Conservation (phyloP, 2,888 invertebrate genomes). For the Ariolimax columbianus region DNA sequence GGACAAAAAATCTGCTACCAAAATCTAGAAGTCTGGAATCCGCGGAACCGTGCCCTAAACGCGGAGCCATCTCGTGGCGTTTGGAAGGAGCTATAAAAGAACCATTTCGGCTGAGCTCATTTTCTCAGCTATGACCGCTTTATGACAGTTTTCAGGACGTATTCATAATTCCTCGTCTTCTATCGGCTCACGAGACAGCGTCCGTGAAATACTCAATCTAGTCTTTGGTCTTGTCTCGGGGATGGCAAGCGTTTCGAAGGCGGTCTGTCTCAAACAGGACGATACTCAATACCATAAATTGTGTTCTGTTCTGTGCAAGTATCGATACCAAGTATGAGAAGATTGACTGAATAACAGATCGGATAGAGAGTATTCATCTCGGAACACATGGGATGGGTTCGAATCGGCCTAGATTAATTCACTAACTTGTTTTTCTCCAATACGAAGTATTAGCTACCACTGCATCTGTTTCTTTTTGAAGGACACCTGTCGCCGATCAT, state of each 20-base stretch:
- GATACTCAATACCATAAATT: not conserved
- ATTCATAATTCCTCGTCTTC: constrained; percentile 32
- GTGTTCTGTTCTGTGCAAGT: not conserved
- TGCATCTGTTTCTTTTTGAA: no score
- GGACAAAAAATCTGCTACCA: constrained; percentile 7
- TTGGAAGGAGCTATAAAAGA: constrained; percentile 28
- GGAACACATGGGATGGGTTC: no score
- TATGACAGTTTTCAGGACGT: constrained; percentile 31
- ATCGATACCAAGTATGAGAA: not conserved
- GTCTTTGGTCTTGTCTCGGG: constrained; percentile 9
- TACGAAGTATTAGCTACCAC: no score
- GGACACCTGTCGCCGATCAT: no score
- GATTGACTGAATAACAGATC: no score
- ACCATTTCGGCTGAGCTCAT: constrained; percentile 31
- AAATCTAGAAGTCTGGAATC: constrained; percentile 13
- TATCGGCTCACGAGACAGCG: not conserved
- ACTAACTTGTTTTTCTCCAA: no score
- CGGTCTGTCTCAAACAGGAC: not conserved
- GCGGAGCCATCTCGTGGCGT: constrained; percentile 13
- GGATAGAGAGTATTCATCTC: no score
- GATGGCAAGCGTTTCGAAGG: not conserved
- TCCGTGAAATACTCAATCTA: constrained; percentile 33
- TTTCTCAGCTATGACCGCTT: constrained; percentile 33
- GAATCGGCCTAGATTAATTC: no score
- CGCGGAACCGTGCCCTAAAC: constrained; percentile 10